Percentiles rank a stretch among this genome's conserved stretches.
Evolutionary conservation across 2,113 vertebrate species (phyloP).

Genomic region (Colossoma macropomum): DNA sequence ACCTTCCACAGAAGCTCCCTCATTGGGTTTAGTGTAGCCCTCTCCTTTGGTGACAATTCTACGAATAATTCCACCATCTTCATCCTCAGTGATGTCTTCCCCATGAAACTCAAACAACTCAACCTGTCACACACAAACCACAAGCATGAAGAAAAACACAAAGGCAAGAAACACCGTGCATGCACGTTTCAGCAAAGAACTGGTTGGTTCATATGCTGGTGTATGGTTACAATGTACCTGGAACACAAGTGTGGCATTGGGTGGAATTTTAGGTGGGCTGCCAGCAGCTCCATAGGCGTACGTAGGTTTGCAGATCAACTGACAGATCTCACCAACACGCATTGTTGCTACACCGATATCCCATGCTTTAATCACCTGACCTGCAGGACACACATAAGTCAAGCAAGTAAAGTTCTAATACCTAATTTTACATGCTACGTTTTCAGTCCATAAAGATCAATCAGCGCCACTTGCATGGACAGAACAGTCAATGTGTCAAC

Average conservation of each 20-base stretch:
- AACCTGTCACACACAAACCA: constrained; percentile 76
- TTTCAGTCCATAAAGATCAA: no score
- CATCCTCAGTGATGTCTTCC: constrained; percentile 90
- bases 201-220: no score
- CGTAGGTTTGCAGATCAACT: constrained; percentile 91
- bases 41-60: constrained; percentile 89
- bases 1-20: constrained; percentile 92
- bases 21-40: constrained; percentile 93
- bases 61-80: constrained; percentile 92
- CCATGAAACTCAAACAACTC: constrained; percentile 94
- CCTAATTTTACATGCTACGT: no score
- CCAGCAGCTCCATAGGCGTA: constrained; percentile 95
- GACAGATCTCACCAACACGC: constrained; percentile 90
- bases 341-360: constrained; percentile 94
- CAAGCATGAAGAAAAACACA: neutral
- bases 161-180: neutral
- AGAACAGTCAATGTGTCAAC: constrained; percentile 40
- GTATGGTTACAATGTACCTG: constrained; percentile 79
- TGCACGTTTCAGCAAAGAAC: neutral
- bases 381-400: constrained; percentile 68
- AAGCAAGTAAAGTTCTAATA: no score
- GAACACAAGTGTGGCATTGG: constrained; percentile 90
- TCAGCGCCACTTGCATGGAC: neutral
- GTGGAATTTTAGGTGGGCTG: constrained; percentile 95
- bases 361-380: constrained; percentile 98